phyloP scores from a whole-genome alignment of 2,797 vertebrate species.

The Philypnodon macrostomus region DNA sequence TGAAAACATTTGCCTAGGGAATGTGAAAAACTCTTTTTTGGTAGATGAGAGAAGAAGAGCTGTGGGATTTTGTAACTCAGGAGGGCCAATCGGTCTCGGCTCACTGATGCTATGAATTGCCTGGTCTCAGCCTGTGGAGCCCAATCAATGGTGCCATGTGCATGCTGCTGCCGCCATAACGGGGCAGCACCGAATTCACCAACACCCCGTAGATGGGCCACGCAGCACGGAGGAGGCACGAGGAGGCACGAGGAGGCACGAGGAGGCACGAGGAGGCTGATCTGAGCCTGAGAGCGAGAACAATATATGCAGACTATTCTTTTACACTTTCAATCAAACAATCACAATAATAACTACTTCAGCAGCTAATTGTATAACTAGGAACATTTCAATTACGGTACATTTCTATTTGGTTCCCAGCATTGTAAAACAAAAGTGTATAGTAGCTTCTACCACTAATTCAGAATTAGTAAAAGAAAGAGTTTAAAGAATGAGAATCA shows the following conservation, averaged over 20 bases:
- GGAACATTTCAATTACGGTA: no score
- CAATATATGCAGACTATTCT: not conserved
- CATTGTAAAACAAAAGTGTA: no score
- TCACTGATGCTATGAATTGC: slow-evolving; percentile 82
- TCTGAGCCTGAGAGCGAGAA: slow-evolving; percentile 17
- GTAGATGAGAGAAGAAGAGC: slow-evolving; percentile 66
- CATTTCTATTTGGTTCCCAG: no score
- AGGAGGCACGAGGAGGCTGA: no score
- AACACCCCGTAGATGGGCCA: slow-evolving; percentile 39
- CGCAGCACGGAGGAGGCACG: no score
- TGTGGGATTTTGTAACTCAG: slow-evolving; percentile 76
- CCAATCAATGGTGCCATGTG: slow-evolving; percentile 72
- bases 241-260: no score
- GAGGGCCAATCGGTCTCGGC: slow-evolving; percentile 79
- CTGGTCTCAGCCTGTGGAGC: slow-evolving; percentile 78
- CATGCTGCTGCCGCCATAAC: slow-evolving; percentile 51
- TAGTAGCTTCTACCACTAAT: no score
- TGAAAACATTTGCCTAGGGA: slow-evolving; percentile 64
- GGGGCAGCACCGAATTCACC: slow-evolving; percentile 38
- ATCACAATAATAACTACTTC: no score
- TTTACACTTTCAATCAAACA: not conserved
- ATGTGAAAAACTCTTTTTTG: slow-evolving; percentile 59
- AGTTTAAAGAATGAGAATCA: no score
- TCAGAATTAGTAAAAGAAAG: no score
- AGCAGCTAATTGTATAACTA: no score